phyloP scores from a whole-genome alignment of 2,888 invertebrate genomes.

The Tholera decimalis region DNA sequence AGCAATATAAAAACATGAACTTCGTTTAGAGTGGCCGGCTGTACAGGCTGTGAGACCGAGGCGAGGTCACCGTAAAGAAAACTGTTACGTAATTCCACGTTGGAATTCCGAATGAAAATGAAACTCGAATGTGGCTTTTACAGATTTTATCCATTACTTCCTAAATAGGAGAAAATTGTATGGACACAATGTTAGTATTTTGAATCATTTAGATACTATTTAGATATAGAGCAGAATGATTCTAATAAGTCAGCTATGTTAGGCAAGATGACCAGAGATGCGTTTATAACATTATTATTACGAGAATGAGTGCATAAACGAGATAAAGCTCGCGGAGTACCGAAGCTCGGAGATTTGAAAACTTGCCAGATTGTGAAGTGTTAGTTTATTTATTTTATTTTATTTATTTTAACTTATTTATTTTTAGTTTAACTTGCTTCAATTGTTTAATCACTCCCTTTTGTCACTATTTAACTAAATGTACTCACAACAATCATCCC shows the following conservation, averaged over 20 bases:
- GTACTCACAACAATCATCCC: background rate
- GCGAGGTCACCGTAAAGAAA: slow-evolving; percentile 52
- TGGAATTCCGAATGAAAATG: slow-evolving; percentile 61
- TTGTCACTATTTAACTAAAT: background rate
- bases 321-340: background rate
- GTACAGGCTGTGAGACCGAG: slow-evolving; percentile 33
- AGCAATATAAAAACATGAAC: slow-evolving; percentile 50
- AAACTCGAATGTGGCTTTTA: slow-evolving; percentile 51
- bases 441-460: slow-evolving; percentile 9
- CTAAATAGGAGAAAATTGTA: slow-evolving; percentile 27
- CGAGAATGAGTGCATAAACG: background rate
- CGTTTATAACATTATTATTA: slow-evolving; percentile 4
- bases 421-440: background rate
- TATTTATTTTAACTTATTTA: too few species aligned
- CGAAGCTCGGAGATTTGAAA: slow-evolving; percentile 3
- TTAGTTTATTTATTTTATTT: too few species aligned
- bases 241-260: too few species aligned
- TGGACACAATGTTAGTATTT: background rate
- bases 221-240: background rate
- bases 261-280: background rate
- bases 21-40: slow-evolving; percentile 45
- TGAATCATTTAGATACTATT: background rate
- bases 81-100: slow-evolving; percentile 60
- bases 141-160: slow-evolving; percentile 34
- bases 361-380: slow-evolving; percentile 2